phyloP scores from a whole-genome alignment of 1,140 invertebrate species.

The Aphidius gifuensis region DNA sequence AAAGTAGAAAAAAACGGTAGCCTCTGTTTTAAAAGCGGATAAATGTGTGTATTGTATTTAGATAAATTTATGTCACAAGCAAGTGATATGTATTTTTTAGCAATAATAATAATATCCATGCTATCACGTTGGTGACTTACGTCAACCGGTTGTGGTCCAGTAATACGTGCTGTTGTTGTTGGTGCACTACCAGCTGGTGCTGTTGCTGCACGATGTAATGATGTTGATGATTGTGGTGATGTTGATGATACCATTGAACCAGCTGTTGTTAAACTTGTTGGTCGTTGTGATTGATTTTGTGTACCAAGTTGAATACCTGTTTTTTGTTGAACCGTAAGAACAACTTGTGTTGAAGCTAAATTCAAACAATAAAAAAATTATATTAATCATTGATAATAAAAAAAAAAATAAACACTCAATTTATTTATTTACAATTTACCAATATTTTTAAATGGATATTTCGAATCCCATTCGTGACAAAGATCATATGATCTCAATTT shows the following conservation, averaged over 20 bases:
- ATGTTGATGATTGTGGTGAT: slow-evolving; percentile 38
- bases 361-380: slow-evolving; percentile 21
- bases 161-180: slow-evolving; percentile 63
- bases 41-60: slow-evolving; percentile 9
- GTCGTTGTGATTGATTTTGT: slow-evolving; percentile 41
- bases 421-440: slow-evolving; percentile 26
- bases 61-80: slow-evolving; percentile 11
- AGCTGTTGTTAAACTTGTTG: slow-evolving; percentile 42
- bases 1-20: slow-evolving; percentile 10
- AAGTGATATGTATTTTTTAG: background rate
- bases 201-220: slow-evolving; percentile 44
- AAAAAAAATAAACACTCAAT: background rate
- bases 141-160: slow-evolving; percentile 85
- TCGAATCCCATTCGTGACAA: slow-evolving; percentile 30
- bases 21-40: slow-evolving; percentile 7
- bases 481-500: slow-evolving; percentile 34
- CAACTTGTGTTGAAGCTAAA: slow-evolving; percentile 62
- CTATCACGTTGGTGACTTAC: slow-evolving; percentile 57
- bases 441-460: slow-evolving; percentile 31
- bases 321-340: slow-evolving; percentile 63
- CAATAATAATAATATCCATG: background rate
- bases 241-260: slow-evolving; percentile 44
- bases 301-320: slow-evolving; percentile 31
- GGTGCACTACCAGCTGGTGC: slow-evolving; percentile 48
- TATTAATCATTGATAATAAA: background rate